Evolutionary conservation across 2,797 vertebrate genomes (phyloP).

Genomic region (Poecilia velifera): DNA sequence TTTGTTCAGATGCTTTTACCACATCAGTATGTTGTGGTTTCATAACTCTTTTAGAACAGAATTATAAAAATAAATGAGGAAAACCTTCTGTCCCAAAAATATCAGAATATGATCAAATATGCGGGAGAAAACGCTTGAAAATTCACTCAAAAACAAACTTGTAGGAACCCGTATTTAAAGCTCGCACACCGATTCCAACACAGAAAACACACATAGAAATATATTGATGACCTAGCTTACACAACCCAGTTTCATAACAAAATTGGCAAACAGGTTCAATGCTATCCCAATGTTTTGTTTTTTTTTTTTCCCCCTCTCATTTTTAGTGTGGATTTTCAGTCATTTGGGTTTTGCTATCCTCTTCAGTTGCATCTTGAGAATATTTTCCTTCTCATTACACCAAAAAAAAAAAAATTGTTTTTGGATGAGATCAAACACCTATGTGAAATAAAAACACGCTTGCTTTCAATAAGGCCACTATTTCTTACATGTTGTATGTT

Average conservation of each 20-base stretch:
- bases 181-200: background rate
- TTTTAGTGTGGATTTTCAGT: background rate
- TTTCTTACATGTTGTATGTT: background rate
- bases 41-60: background rate
- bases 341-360: background rate
- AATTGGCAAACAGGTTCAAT: too few relatives aligned
- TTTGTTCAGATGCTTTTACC: background rate
- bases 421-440: background rate
- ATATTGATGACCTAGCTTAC: background rate
- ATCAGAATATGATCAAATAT: background rate
- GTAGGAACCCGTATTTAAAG: background rate
- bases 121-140: background rate
- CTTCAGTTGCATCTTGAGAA: too few relatives aligned
- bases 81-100: background rate
- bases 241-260: background rate
- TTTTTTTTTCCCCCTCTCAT: background rate
- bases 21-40: background rate
- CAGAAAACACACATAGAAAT: background rate
- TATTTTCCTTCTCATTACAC: too few relatives aligned
- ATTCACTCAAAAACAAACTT: background rate
- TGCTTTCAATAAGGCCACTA: background rate
- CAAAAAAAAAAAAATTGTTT: too few relatives aligned
- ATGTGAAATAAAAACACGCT: background rate
- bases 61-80: background rate
- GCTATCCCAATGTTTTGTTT: background rate